A percentile compares a stretch with the other conserved stretches of the same genome.
Conservation (phyloP, 37 sponge, comb jelly and placozoan genomes). For the Aplysina aerophoba region DNA sequence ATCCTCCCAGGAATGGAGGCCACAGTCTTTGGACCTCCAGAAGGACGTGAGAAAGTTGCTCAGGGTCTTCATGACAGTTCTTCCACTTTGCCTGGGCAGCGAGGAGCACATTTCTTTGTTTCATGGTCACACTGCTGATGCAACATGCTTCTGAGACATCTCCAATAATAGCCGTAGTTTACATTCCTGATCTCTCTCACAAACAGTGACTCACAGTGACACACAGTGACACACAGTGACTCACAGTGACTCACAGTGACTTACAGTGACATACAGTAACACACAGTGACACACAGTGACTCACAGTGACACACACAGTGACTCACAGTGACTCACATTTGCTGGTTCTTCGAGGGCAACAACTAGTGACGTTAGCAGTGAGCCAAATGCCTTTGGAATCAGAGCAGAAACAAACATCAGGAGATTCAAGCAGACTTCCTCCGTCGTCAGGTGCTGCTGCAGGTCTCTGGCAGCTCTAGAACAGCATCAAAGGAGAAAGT, state of each 20-base stretch:
- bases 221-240: neutral
- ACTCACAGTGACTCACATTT: conserved; percentile 40
- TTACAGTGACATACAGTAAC: neutral
- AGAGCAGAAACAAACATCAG: conserved; percentile 88
- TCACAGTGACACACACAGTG: neutral
- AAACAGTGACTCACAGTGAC: too few species aligned
- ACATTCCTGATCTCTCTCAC: too few species aligned
- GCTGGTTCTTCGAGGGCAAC: conserved; percentile 70
- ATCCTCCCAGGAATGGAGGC: conserved; percentile 90
- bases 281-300: neutral
- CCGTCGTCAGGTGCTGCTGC: conserved; percentile 3
- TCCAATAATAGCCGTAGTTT: too few species aligned
- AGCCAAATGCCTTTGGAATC: conserved; percentile 87
- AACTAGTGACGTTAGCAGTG: conserved; percentile 79
- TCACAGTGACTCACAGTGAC: neutral
- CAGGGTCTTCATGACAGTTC: conserved; percentile 37
- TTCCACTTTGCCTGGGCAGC: conserved; percentile 31
- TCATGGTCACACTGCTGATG: too few species aligned
- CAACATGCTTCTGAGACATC: too few species aligned
- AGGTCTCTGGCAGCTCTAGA: neutral
- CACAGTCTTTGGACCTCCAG: conserved; percentile 81
- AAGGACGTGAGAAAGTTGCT: conserved; percentile 25
- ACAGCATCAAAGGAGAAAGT: neutral
- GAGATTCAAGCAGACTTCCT: conserved; percentile 51
- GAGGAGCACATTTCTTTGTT: neutral